Percentiles rank a stretch among this genome's conserved stretches.
Conservation (phyloP, 2,113 vertebrate genomes). For the Rhinopomastus cyanomelas region DNA sequence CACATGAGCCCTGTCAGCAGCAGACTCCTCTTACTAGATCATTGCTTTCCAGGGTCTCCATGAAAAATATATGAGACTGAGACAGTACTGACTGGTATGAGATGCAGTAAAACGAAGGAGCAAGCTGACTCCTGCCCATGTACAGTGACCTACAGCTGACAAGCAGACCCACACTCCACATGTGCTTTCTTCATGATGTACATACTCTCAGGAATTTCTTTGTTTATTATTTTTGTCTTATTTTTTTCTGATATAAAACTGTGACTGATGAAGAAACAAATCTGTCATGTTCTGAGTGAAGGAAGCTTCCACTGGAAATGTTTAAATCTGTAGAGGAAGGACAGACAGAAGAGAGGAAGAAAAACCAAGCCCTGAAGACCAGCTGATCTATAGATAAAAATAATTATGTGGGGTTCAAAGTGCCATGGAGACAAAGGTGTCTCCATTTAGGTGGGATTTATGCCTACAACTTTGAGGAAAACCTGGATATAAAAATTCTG, state of each 20-base stretch:
- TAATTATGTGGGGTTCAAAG: neutral
- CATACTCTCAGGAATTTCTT: neutral
- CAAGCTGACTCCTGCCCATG: neutral
- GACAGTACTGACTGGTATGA: too few relatives aligned
- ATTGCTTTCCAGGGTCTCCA: neutral
- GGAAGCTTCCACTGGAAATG: neutral
- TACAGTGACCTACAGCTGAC: fast-evolving
- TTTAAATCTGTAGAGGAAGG: neutral
- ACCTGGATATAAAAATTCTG: neutral
- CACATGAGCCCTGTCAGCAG: neutral
- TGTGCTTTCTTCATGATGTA: neutral
- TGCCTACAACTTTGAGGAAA: neutral
- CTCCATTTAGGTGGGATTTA: neutral
- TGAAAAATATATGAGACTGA: neutral
- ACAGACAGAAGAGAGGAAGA: neutral
- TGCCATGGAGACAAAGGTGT: neutral
- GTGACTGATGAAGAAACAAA: neutral
- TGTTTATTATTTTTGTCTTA: neutral
- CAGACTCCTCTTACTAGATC: neutral
- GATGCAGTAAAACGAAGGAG: neutral
- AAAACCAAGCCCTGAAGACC: neutral
- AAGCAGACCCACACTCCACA: neutral
- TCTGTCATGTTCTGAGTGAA: neutral
- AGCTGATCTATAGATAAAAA: neutral
- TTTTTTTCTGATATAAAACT: neutral